Percentiles rank a stretch among this genome's conserved stretches.
phyloP scores from a whole-genome alignment of 1,140 invertebrate species.

The Hyles vespertilio region DNA sequence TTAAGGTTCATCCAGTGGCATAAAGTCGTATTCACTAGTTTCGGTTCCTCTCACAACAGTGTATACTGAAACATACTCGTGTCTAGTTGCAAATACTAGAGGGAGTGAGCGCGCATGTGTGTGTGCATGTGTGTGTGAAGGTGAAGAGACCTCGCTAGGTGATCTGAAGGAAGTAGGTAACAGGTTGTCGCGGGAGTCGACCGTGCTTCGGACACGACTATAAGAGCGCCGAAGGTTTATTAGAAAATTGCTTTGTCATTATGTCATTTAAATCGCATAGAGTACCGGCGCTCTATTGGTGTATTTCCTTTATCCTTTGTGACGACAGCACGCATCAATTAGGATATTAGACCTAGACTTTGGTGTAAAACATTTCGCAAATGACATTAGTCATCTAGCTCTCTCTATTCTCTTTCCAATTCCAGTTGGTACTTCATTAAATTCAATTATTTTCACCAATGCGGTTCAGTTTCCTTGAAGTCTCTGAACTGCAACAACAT shows the following conservation, averaged over 20 bases:
- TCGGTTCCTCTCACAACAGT: no score
- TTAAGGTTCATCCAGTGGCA: no score
- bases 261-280: constrained; percentile 76
- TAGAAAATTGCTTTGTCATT: constrained; percentile 75
- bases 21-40: no score
- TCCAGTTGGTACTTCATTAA: no score
- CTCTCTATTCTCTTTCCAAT: no score
- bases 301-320: constrained; percentile 75
- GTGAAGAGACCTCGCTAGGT: constrained; percentile 39
- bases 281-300: constrained; percentile 71
- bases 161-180: constrained; percentile 66
- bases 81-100: no score
- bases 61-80: no score
- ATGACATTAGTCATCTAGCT: no score
- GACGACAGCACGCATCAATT: constrained; percentile 71
- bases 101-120: neutral
- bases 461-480: no score
- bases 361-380: no score
- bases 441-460: no score
- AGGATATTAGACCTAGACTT: constrained; percentile 23
- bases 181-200: constrained; percentile 55
- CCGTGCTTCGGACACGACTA: constrained; percentile 57
- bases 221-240: constrained; percentile 73
- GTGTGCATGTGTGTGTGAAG: constrained; percentile 2
- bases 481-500: no score